Evolutionary conservation across 2,888 invertebrate species (phyloP), one percentile per base, ranked within the genome.

Genomic region (Pachliopta kotzebuea): DNA sequence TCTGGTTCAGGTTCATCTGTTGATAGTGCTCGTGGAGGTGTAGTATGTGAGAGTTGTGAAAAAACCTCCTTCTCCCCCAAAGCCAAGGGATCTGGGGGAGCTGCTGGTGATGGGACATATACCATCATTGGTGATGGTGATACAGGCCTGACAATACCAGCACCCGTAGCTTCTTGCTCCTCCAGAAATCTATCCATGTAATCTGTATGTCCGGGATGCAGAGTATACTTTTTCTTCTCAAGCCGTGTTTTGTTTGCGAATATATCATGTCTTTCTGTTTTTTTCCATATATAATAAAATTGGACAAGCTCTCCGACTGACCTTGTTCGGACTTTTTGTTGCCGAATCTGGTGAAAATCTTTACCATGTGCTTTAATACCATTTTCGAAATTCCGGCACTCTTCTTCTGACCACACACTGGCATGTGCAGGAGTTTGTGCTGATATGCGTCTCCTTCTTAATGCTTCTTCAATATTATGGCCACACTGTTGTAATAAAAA

Each of bases 231-330:
- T 83, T 97, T 97, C 90, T 98, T 98, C 79, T 98, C 98, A 72
- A 98, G 85, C 59, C 97, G 93, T 14, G 96, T 95, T 85, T 97
- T 97, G 80, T 97, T 96, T 0, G 98, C 98, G 81, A 95, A 95
- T 75, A 95, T 95, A 87, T 99, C 99, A 85, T 99, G 98, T 21
- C 99, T 93, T 80, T 99, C 99, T 29, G 99, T 99, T 88, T 99
- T 99, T 88, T 99, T 99, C 99, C 99, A 99, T 63, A 98, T 93
- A 76, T 97, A 97, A 85, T 97, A 97, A 90, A 99, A 99, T 81
- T 99, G 98, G 18, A 99, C 98, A 68, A 99, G 92, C 86, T 99
- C 99, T 42, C 98, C 98, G 54, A 99, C 98, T 11, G 98, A 97
- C 73, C 99, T 93, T 65, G 98, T 98, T 74, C 97, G 93, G 56